phyloP scores from a whole-genome alignment of 2,797 vertebrate genomes.

The Halcyon badia region DNA sequence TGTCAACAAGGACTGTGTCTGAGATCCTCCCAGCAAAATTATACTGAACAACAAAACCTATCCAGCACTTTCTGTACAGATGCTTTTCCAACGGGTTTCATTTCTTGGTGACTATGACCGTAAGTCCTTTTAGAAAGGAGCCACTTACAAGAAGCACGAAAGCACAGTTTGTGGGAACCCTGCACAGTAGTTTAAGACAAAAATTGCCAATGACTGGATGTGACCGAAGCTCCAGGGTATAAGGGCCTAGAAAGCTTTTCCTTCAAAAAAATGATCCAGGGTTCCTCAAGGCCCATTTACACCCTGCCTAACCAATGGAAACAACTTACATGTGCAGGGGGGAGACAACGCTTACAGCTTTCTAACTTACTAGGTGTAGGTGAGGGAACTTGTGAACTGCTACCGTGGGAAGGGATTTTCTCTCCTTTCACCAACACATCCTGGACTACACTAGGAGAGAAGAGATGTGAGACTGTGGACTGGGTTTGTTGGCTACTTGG shows the following conservation, averaged over 20 bases:
- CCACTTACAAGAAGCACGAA: background rate
- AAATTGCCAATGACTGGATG: background rate
- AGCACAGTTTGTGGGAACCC: background rate
- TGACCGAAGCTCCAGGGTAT: background rate
- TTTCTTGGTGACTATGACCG: background rate
- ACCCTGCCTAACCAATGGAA: background rate
- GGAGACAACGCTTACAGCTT: background rate
- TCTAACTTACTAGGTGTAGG: constrained; percentile 84
- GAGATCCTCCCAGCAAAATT: constrained; percentile 23
- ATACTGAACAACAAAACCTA: constrained; percentile 6
- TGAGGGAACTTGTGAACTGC: constrained; percentile 82
- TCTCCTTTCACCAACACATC: constrained; percentile 89
- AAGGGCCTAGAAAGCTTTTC: background rate
- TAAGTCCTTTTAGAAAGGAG: constrained; percentile 16
- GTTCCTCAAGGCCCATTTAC: background rate
- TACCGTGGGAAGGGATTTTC: constrained; percentile 78
- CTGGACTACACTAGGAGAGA: constrained; percentile 72
- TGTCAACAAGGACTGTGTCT: background rate
- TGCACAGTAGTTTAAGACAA: background rate
- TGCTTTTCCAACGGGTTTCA: background rate
- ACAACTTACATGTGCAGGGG: background rate
- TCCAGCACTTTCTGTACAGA: background rate
- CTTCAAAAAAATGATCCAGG: background rate
- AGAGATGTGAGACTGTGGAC: constrained; percentile 77
- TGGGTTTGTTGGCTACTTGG: constrained; percentile 75